phyloP scores from a whole-genome alignment of 2,888 invertebrate genomes.

The Leucozona laternaria region DNA sequence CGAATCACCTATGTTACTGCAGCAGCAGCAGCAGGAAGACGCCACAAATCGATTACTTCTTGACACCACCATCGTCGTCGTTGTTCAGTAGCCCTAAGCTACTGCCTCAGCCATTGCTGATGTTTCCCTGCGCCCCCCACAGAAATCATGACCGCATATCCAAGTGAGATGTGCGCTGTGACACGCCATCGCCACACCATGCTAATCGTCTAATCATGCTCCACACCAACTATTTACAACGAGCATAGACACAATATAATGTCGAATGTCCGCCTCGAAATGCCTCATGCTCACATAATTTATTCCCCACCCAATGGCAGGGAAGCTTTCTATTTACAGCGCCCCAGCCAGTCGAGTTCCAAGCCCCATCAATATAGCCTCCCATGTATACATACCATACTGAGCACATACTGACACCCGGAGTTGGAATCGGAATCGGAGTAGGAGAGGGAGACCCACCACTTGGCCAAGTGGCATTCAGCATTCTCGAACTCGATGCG shows the following conservation, averaged over 20 bases:
- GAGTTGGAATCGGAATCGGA: slow-evolving; percentile 11
- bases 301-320: slow-evolving; percentile 75
- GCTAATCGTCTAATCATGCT: slow-evolving; percentile 75
- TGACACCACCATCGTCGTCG: slow-evolving; percentile 33
- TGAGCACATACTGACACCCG: slow-evolving; percentile 66
- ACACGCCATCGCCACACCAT: slow-evolving; percentile 70
- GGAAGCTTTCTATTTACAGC: slow-evolving; percentile 75
- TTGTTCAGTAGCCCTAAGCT: slow-evolving; percentile 62
- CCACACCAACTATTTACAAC: slow-evolving; percentile 67
- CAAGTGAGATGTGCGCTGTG: slow-evolving; percentile 67
- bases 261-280: slow-evolving; percentile 75
- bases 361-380: slow-evolving; percentile 56
- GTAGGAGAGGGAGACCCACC: slow-evolving; percentile 62
- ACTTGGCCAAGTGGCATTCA: slow-evolving; percentile 72
- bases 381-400: slow-evolving; percentile 37
- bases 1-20: slow-evolving; percentile 62
- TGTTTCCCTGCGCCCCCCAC: slow-evolving; percentile 18
- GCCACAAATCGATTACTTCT: slow-evolving; percentile 72
- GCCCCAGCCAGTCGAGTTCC: slow-evolving; percentile 72
- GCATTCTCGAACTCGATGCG: slow-evolving; percentile 74
- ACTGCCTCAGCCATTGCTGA: slow-evolving; percentile 30
- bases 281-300: slow-evolving; percentile 74
- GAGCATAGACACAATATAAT: slow-evolving; percentile 68
- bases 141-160: slow-evolving; percentile 53
- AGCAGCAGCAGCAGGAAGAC: slow-evolving; percentile 58